These are phyloP conservation scores for Eriocheir sinensis DNA, from an alignment of 1,140 invertebrate genomes.

Conservation along the genomic window DNA sequence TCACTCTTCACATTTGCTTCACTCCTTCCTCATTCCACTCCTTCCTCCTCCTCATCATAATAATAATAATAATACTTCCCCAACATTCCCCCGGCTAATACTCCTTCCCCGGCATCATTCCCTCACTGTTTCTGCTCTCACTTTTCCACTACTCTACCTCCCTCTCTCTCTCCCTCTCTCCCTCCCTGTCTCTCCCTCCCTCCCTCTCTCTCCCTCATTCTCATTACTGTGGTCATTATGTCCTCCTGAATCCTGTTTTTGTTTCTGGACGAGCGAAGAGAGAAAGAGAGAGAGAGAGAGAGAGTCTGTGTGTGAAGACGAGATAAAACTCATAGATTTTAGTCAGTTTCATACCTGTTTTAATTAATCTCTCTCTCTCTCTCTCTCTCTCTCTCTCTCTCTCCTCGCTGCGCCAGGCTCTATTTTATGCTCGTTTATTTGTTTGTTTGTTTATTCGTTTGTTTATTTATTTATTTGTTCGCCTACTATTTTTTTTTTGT, in stretches of 20 bases:
- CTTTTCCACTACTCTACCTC: background rate
- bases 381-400: too few species aligned
- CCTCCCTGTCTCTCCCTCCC: background rate
- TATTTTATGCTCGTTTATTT: background rate
- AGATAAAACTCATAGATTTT: background rate
- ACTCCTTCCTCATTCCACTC: too few species aligned
- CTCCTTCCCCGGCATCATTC: background rate
- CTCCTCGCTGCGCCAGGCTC: too few species aligned
- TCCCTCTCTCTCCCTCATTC: conserved; percentile 3
- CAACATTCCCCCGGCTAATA: background rate
- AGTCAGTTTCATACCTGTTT: background rate
- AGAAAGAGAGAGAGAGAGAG: background rate
- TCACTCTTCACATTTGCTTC: too few species aligned
- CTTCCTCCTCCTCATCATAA: too few species aligned
- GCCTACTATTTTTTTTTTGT: background rate
- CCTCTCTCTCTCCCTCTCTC: background rate
- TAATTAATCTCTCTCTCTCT: too few species aligned
- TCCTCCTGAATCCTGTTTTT: background rate
- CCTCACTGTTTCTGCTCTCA: background rate
- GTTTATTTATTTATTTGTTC: background rate
- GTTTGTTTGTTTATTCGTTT: too few species aligned
- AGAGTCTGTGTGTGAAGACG: background rate
- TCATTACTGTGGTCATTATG: conserved; percentile 15
- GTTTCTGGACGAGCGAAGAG: background rate
- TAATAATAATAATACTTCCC: too few species aligned